A percentile compares a stretch with the other conserved stretches of the same genome.
Evolutionary conservation across 2,113 vertebrate genomes (phyloP).

Genomic region (Castor canadensis): DNA sequence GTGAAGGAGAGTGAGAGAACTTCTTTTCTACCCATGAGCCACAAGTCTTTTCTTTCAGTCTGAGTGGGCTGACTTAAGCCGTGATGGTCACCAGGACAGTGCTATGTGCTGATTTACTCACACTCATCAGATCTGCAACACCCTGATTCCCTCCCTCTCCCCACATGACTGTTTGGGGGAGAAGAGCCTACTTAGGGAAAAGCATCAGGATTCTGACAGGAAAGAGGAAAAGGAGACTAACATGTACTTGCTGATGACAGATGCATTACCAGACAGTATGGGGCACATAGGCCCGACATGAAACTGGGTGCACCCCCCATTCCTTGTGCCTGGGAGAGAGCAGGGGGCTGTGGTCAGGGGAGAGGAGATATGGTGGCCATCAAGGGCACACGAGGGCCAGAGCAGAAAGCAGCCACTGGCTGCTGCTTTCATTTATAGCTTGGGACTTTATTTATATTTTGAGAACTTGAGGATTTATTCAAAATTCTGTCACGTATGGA

Average conservation of each 20-base stretch:
- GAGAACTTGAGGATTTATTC: conserved; percentile 59
- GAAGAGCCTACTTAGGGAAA: background rate
- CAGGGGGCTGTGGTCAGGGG: background rate
- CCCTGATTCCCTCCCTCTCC: too few species aligned
- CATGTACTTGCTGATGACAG: background rate
- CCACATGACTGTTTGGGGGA: background rate
- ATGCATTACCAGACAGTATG: background rate
- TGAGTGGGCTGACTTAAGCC: background rate
- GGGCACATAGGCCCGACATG: background rate
- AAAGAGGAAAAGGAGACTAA: background rate
- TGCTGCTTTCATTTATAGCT: background rate
- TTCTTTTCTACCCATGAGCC: background rate
- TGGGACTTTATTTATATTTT: conserved; percentile 50
- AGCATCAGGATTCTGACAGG: background rate
- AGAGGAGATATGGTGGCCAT: background rate
- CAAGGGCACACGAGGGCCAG: background rate
- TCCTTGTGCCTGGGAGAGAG: background rate
- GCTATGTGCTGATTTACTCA: background rate
- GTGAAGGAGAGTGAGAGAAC: background rate
- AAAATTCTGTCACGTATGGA: conserved; percentile 64
- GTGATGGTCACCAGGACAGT: background rate
- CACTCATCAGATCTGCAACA: background rate
- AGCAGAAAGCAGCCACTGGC: background rate
- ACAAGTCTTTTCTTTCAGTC: background rate
- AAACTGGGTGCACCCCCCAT: too few species aligned